Conservation (phyloP, 2,113 vertebrate species). For the Microtus montanus region DNA sequence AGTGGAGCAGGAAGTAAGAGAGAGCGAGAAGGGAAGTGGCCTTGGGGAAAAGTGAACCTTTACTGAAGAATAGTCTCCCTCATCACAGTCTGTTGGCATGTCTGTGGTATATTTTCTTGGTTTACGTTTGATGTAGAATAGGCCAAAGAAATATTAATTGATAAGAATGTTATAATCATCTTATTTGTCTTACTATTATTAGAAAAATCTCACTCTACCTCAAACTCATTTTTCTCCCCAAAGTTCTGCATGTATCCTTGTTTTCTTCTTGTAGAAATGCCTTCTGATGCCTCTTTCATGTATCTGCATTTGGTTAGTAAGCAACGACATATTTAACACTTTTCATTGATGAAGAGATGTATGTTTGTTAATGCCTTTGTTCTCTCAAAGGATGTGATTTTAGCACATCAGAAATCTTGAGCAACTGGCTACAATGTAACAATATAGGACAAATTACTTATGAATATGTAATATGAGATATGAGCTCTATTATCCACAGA, state of each 20-base stretch:
- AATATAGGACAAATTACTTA: neutral
- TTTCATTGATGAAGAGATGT: neutral
- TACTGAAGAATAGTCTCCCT: neutral
- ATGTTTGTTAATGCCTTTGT: neutral
- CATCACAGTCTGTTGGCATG: neutral
- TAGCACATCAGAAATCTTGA: neutral
- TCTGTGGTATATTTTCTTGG: neutral
- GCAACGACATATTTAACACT: neutral
- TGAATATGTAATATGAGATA: neutral
- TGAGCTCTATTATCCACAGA: neutral
- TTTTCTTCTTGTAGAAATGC: neutral
- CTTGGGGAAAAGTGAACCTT: neutral
- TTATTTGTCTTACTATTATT: neutral
- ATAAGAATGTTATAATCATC: neutral
- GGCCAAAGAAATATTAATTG: neutral
- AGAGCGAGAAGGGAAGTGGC: no score
- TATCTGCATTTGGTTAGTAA: neutral
- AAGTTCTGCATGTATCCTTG: neutral
- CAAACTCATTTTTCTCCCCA: neutral
- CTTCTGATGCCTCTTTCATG: neutral
- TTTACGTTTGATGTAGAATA: neutral
- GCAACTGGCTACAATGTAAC: neutral
- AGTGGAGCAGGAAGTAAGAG: no score
- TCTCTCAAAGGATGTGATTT: neutral
- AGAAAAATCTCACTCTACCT: neutral